Evolutionary conservation across 2,113 vertebrate species (phyloP).

Genomic region (Romanogobio albipinnatus): DNA sequence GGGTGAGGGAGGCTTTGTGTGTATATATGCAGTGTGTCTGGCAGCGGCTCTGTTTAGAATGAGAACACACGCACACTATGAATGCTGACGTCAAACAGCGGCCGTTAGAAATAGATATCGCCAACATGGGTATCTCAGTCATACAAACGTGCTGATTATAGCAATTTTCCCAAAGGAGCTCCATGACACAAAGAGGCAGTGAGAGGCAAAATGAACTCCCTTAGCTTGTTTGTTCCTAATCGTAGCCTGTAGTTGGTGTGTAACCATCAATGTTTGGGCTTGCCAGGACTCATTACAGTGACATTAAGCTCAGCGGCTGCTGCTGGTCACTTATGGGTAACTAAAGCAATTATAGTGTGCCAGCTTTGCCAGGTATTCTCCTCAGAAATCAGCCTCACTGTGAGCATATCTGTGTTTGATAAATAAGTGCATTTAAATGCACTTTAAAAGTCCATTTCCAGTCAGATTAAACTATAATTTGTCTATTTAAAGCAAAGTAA

Average conservation of each 20-base stretch:
- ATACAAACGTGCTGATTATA: background rate
- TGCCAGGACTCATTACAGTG: conserved; percentile 63
- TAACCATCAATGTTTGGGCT: conserved; percentile 45
- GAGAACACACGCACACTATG: background rate
- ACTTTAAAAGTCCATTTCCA: background rate
- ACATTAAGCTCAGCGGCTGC: conserved; percentile 61
- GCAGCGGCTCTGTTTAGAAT: conserved; percentile 6
- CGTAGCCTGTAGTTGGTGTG: conserved; percentile 26
- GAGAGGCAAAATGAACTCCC: background rate
- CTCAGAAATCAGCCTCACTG: background rate
- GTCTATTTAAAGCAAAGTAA: background rate
- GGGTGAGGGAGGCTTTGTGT: background rate
- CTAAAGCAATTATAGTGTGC: conserved; percentile 65
- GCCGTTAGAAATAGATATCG: background rate
- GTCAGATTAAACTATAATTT: background rate
- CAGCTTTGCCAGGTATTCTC: conserved; percentile 53
- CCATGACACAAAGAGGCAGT: background rate
- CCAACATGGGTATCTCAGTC: background rate
- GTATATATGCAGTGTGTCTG: conserved; percentile 11
- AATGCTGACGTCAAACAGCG: conserved; percentile 14
- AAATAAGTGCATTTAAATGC: background rate
- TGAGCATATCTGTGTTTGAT: background rate
- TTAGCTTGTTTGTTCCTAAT: conserved; percentile 28
- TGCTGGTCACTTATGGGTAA: conserved; percentile 59
- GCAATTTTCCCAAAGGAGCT: background rate